Conservation (phyloP, 1,140 invertebrate species). For the Vollenhovia emeryi region DNA sequence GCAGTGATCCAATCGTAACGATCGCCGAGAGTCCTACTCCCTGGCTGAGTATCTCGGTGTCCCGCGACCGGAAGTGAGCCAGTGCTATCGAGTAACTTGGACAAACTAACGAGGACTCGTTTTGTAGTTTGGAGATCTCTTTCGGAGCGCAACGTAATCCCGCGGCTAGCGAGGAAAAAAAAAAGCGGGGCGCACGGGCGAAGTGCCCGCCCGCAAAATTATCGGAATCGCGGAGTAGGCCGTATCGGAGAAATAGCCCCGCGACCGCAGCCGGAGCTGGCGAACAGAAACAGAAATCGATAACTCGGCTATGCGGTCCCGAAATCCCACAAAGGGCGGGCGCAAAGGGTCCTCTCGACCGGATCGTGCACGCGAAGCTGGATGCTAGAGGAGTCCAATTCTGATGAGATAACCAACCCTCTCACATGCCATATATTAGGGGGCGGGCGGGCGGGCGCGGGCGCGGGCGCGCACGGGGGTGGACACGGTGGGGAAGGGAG, state of each 20-base stretch:
- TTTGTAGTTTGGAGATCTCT: background rate
- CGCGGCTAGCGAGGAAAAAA: background rate
- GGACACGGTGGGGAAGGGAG: slow-evolving; percentile 28
- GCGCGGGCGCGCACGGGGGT: background rate
- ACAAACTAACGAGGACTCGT: background rate
- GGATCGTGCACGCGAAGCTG: slow-evolving; percentile 67
- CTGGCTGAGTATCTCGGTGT: background rate
- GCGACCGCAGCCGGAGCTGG: slow-evolving; percentile 23
- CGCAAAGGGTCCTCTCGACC: slow-evolving; percentile 59
- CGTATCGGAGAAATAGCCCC: slow-evolving; percentile 22
- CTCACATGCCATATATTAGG: slow-evolving; percentile 75
- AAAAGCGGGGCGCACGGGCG: background rate
- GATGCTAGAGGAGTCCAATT: slow-evolving; percentile 81
- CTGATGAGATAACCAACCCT: slow-evolving; percentile 84
- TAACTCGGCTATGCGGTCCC: slow-evolving; percentile 73
- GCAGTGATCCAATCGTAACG: slow-evolving; percentile 53
- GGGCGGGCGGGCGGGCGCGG: slow-evolving; percentile 32
- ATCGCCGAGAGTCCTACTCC: background rate
- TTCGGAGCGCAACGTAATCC: background rate
- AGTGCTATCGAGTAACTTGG: background rate
- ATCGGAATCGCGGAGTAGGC: background rate
- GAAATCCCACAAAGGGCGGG: slow-evolving; percentile 82
- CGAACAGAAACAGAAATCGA: slow-evolving; percentile 77
- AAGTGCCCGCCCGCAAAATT: background rate
- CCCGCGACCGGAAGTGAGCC: background rate